Conservation (phyloP, 2,797 vertebrate genomes). For the Enteromius trimaculatus region DNA sequence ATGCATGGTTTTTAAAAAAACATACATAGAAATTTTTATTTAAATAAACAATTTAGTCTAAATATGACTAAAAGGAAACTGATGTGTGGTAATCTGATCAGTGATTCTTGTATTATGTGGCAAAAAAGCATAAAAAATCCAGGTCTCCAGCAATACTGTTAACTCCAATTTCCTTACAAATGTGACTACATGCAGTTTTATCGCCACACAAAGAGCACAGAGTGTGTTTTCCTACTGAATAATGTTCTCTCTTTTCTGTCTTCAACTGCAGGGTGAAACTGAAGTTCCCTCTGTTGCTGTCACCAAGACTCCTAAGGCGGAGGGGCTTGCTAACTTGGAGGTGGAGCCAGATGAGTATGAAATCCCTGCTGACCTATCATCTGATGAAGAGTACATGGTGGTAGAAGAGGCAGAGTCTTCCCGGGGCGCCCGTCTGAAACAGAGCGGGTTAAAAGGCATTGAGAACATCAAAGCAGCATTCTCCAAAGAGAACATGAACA, state of each 20-base stretch:
- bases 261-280: conserved; percentile 80
- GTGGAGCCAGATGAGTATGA: conserved; percentile 83
- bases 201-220: background rate
- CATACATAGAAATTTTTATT: background rate
- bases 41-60: background rate
- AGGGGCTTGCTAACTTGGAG: conserved; percentile 70
- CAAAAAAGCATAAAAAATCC: background rate
- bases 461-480: conserved; percentile 94
- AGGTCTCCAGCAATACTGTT: background rate
- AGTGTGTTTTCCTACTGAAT: background rate
- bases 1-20: no score
- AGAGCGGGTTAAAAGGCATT: conserved; percentile 85
- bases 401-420: conserved; percentile 84
- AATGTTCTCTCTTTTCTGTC: conserved; percentile 8
- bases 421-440: conserved; percentile 84
- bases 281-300: conserved; percentile 80
- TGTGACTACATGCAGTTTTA: background rate
- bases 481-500: conserved; percentile 92
- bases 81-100: background rate
- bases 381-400: conserved; percentile 93
- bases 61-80: background rate
- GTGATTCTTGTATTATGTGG: background rate
- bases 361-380: conserved; percentile 86
- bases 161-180: background rate
- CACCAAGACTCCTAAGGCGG: conserved; percentile 76